Conservation (phyloP, 2,797 vertebrate species). For the Hypotaenidia philippensis region DNA sequence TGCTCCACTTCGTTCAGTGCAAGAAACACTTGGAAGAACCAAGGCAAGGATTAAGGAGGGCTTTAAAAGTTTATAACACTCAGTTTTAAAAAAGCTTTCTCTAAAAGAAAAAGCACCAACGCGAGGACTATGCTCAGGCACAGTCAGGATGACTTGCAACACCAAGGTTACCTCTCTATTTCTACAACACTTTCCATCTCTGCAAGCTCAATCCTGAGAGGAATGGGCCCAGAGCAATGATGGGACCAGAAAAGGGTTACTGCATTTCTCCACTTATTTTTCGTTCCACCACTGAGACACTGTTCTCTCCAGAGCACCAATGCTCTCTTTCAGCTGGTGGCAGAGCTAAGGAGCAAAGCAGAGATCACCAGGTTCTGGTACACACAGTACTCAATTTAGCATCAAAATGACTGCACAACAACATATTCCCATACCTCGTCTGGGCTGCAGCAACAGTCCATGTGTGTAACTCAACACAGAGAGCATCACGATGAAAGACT, state of each 20-base stretch:
- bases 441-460: not conserved
- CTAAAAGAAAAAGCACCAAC: not conserved
- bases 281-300: not conserved
- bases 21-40: not conserved
- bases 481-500: not conserved
- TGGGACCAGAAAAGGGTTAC: not conserved
- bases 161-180: not conserved
- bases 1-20: not conserved
- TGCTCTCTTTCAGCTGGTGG: not conserved
- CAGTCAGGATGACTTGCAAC: not conserved
- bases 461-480: not conserved
- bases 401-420: not conserved
- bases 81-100: not conserved
- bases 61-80: not conserved
- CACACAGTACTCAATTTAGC: not conserved
- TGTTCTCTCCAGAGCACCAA: not conserved
- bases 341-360: not conserved
- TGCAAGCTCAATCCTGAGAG: not conserved
- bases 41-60: not conserved
- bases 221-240: not conserved
- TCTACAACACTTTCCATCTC: not conserved
- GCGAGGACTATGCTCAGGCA: not conserved
- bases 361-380: not conserved
- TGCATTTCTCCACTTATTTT: not conserved
- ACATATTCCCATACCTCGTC: fast-evolving